Conservation (phyloP, 35 echinoderm and acorn worm species). For the Apostichopus parvimensis region DNA sequence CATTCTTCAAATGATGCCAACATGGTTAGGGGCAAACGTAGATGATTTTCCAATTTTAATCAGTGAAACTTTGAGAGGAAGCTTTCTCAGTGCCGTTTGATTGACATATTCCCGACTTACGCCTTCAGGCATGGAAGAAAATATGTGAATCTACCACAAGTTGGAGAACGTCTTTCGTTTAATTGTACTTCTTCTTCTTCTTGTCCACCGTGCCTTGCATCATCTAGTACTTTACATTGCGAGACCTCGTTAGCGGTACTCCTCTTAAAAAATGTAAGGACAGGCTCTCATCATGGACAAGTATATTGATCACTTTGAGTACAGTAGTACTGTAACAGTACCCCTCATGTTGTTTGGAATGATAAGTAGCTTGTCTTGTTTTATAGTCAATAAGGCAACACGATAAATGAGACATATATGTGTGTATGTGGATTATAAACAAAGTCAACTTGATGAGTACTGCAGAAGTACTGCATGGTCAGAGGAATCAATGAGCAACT, state of each 20-base stretch:
- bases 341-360: not conserved
- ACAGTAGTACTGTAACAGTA: not conserved
- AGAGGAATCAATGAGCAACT: too few relatives aligned
- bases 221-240: not conserved
- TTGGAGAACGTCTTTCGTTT: not conserved
- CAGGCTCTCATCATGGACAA: not conserved
- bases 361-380: not conserved
- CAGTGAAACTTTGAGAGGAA: slow-evolving; percentile 28
- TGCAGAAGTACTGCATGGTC: too few relatives aligned
- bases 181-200: slow-evolving; percentile 39
- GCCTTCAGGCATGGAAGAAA: slow-evolving; percentile 34
- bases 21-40: slow-evolving; percentile 22
- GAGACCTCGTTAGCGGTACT: not conserved
- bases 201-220: not conserved
- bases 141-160: not conserved
- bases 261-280: not conserved
- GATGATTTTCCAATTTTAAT: slow-evolving; percentile 54
- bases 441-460: not conserved
- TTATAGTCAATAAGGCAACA: not conserved
- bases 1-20: slow-evolving; percentile 35
- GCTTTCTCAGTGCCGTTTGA: slow-evolving; percentile 46
- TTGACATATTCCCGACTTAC: slow-evolving; percentile 21
- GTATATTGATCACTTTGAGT: slow-evolving; percentile 1
- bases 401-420: not conserved
- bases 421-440: not conserved